Percentiles rank a stretch among this genome's conserved stretches.
Conservation (phyloP, 2,888 invertebrate species). For the Noctua pronuba region DNA sequence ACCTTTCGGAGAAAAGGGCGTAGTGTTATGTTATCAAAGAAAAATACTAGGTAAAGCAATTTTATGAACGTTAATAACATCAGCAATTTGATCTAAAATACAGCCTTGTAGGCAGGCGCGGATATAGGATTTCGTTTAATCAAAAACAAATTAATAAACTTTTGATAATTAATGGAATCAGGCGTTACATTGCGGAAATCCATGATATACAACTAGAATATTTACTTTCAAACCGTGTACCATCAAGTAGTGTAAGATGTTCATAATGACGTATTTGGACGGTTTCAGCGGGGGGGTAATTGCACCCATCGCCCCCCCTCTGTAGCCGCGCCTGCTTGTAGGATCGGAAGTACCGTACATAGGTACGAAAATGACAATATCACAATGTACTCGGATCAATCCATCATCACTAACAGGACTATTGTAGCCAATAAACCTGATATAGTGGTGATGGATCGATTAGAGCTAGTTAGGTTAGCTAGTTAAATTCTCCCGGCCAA, state of each 20-base stretch:
- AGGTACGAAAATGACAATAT: background rate
- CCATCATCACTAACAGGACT: background rate
- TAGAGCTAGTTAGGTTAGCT: background rate
- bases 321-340: too few species aligned
- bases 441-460: background rate
- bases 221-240: too few species aligned
- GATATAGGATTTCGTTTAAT: too few species aligned
- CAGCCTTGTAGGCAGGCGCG: too few species aligned
- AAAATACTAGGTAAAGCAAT: background rate
- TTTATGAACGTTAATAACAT: background rate
- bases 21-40: background rate
- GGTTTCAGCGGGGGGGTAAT: too few species aligned
- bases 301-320: too few species aligned
- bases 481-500: background rate
- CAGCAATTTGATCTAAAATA: background rate
- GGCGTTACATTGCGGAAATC: too few species aligned
- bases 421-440: background rate
- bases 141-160: too few species aligned
- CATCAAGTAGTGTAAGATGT: too few species aligned
- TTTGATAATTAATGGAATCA: too few species aligned
- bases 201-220: too few species aligned
- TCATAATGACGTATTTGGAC: too few species aligned
- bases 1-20: background rate
- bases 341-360: background rate
- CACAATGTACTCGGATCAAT: background rate